Evolutionary conservation across 92 coral and sea anemone genomes (phyloP).

Genomic region (Ricordea florida): DNA sequence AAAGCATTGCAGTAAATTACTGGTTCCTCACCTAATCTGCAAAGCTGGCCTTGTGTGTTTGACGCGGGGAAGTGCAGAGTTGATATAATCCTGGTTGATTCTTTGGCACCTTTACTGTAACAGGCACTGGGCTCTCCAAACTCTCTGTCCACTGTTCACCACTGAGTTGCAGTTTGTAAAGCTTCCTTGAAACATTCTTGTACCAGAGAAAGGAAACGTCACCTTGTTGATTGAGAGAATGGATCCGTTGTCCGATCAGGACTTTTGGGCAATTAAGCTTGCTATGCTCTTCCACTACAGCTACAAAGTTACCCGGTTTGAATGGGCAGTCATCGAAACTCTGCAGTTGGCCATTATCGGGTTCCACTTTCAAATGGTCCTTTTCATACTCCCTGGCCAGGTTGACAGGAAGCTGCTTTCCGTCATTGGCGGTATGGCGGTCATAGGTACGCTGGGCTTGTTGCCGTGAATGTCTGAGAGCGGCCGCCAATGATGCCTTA

Average conservation of each 20-base stretch:
- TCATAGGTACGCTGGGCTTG: neutral
- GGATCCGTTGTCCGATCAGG: too few relatives aligned
- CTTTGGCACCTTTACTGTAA: neutral
- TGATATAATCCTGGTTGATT: neutral
- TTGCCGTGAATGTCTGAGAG: neutral
- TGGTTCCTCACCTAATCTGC: neutral
- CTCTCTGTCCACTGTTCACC: neutral
- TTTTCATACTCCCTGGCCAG: neutral
- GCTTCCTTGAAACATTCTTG: neutral
- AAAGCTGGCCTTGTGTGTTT: neutral
- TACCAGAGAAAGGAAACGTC: slow-evolving; percentile 11
- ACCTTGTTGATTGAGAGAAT: too few relatives aligned
- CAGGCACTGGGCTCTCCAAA: neutral
- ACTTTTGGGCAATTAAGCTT: too few relatives aligned
- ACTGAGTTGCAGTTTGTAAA: neutral
- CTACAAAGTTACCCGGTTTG: too few relatives aligned
- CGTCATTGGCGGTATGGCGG: neutral
- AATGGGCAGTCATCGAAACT: neutral
- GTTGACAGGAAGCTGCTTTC: neutral
- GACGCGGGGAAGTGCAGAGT: neutral
- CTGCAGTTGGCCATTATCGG: neutral
- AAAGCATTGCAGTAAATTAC: too few relatives aligned
- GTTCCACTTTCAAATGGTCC: too few relatives aligned
- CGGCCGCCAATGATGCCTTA: neutral
- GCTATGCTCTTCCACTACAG: too few relatives aligned